Base-by-base conservation (phyloP, 2,888 invertebrate genomes). In the Hetaerina titia region DNA sequence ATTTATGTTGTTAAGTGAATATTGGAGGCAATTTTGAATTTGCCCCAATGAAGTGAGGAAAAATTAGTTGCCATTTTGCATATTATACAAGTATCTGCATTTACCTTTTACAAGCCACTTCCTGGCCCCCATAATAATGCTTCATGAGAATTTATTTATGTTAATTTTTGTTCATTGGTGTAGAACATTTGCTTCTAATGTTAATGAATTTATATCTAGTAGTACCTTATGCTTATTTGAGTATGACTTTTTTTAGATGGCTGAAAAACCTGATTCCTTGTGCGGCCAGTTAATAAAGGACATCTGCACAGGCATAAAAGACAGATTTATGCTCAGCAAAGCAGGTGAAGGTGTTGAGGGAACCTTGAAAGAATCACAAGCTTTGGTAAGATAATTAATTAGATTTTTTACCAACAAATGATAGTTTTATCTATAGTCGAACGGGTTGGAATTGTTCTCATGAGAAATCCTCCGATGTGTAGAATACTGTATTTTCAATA, bases 231-330 rank as follows among this genome's bases (percentile, higher is more conserved):
- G 81, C 17, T 81, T 81, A 15, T 60, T 60, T 81, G n/a, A n/a
- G 22, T 89, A 6, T 60, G 2, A 45, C 13, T 90, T 88, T 94
- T 96, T 96, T 94, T 95, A 97, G 96, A 96, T 98, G 89, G 97
- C 97, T 22, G 97, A 98, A 95, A 97, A 97, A 95, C 98, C 98
- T 0, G 97, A 97, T 95, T 95, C 96, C 74, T 96, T 96, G 22
- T 96, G 96, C 96, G 96, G 96, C 96, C 95, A 96, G 25, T 95
- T 97, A 13, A 95, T 97, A 60, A 95, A 95, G 94, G 95, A 95
- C 69, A 94, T 96, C 56, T 95, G 95, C 94, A 56, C 64, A 94
- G 90, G 88, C 58, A 95, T 95, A 15, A 95, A 87, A n/a, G 64
- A 92, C 9, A 92, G n/a, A 69, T 92, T 69, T 45, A 25, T 81